Evolutionary conservation across 2,888 invertebrate genomes (phyloP).

Genomic region (Leucophora obtusa): DNA sequence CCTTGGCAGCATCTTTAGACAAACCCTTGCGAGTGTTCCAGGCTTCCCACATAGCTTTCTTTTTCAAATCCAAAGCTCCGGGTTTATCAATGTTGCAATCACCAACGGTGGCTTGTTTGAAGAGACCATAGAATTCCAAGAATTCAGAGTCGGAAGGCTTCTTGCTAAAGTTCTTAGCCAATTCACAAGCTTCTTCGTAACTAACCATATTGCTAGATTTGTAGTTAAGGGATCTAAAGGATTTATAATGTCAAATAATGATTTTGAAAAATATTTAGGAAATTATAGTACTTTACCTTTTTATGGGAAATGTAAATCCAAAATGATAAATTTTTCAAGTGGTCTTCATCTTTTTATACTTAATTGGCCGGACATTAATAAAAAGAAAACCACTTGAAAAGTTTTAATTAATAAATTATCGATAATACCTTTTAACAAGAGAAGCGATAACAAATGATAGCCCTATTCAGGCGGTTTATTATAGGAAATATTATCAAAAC

Average conservation of each 20-base stretch:
- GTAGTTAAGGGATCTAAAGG: slow-evolving; percentile 36
- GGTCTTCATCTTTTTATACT: slow-evolving; percentile 37
- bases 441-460: not conserved
- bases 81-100: slow-evolving; percentile 88
- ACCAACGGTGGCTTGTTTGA: slow-evolving; percentile 86
- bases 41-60: slow-evolving; percentile 95
- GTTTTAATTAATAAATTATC: slow-evolving; percentile 30
- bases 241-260: no score
- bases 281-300: slow-evolving; percentile 17
- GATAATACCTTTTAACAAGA: no score
- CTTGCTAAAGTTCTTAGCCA: slow-evolving; percentile 86
- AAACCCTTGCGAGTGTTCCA: slow-evolving; percentile 92
- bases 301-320: slow-evolving; percentile 2
- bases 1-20: slow-evolving; percentile 87
- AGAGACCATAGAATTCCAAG: slow-evolving; percentile 89
- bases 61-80: slow-evolving; percentile 91
- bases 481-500: not conserved
- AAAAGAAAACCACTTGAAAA: not conserved
- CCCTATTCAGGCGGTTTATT: not conserved
- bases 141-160: slow-evolving; percentile 88
- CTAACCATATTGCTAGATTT: no score
- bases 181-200: slow-evolving; percentile 78
- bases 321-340: slow-evolving; percentile 40
- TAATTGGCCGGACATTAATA: not conserved
- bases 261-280: no score